These are phyloP conservation scores for Muntiacus reevesi DNA, from an alignment of 2,113 vertebrate genomes.

Conservation along the genomic window DNA sequence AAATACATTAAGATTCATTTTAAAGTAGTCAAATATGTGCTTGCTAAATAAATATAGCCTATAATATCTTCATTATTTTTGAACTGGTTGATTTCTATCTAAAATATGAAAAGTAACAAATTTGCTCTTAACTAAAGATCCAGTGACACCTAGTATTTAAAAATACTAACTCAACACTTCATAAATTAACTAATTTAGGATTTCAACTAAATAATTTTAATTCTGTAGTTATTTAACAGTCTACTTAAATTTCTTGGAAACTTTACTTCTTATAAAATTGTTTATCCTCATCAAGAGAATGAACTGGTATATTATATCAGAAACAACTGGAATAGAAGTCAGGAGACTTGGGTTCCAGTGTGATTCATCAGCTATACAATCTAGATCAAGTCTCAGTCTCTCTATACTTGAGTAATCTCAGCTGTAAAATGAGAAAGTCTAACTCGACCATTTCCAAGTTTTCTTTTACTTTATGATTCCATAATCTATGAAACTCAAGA, in stretches of 20 bases:
- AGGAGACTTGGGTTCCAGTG: not conserved
- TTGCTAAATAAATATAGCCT: slow-evolving; percentile 45
- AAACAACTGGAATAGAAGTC: not conserved
- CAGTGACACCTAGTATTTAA: not conserved
- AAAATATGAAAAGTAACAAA: slow-evolving; percentile 40
- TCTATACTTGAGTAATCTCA: not conserved
- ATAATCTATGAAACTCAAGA: slow-evolving; percentile 41
- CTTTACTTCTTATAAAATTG: not conserved
- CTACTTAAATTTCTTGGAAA: slow-evolving; percentile 7
- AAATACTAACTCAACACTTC: not conserved
- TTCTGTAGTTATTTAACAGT: not conserved
- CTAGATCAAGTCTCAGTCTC: not conserved
- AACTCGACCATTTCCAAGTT: not conserved
- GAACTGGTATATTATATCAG: not conserved
- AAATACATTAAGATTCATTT: slow-evolving; percentile 43
- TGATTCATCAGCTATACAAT: not conserved
- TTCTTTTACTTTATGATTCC: slow-evolving; percentile 31
- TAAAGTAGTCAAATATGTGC: slow-evolving; percentile 29
- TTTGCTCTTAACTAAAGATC: slow-evolving; percentile 32
- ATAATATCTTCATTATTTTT: slow-evolving; percentile 39
- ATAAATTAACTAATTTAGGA: slow-evolving; percentile 1
- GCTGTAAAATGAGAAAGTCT: not conserved
- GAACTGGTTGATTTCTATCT: slow-evolving; percentile 3
- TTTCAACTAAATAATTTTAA: slow-evolving; percentile 19
- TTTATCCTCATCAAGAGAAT: slow-evolving; percentile 16